Base-by-base conservation (phyloP, 2,797 vertebrate species). In the Hydrophis major region DNA sequence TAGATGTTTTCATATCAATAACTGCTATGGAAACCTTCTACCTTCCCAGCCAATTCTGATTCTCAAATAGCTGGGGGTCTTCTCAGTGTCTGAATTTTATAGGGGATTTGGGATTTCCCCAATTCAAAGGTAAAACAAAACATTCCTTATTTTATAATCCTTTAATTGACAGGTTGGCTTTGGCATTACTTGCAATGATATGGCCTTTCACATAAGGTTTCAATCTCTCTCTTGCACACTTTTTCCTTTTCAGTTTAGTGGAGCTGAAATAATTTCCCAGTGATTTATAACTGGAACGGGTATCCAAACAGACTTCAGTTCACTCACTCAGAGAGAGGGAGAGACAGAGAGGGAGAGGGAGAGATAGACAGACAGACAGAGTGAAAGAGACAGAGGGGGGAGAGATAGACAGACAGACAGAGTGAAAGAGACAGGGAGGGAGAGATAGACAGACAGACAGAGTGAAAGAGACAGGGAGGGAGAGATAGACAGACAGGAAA, bases 21-120 rank as follows among this genome's bases (percentile, higher is more conserved):
- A 96, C 97, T 97, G 96, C 97, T 95, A 97, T 97, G 96, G 97
- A 96, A 96, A 97, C 95, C 59, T 95, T 94, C 74, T 78, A 57
- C 88, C 50, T 69, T 57, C 90, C n/a, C 55, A 1, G 93, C 92
- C 94, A 53, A 88, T 95, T 56, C 50, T 92, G 91, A 94, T 89
- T 96, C 89, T 93, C 90, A 95, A 94, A 83, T 37, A 83, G 28
- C 10, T 89, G 92, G 92, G 94, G 92, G 59, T 42, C 90, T 89
- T 56, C 94, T 61, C 92, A 86, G 47, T 20, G 89, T 57, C 28
- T 95, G 28, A 53, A 66, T 14, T 93, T 89, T 94, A 66, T 89
- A 89, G 93, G 86, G 59, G 94, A 92, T 94, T 90, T 94, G 90
- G 53, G 95, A 92, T 13, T 91, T 91, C 90, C 8, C 53, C 4